Evolutionary conservation across 2,113 vertebrate species (phyloP), one percentile per base, ranked within the genome.

Genomic region (Tetraodon nigroviridis): DNA sequence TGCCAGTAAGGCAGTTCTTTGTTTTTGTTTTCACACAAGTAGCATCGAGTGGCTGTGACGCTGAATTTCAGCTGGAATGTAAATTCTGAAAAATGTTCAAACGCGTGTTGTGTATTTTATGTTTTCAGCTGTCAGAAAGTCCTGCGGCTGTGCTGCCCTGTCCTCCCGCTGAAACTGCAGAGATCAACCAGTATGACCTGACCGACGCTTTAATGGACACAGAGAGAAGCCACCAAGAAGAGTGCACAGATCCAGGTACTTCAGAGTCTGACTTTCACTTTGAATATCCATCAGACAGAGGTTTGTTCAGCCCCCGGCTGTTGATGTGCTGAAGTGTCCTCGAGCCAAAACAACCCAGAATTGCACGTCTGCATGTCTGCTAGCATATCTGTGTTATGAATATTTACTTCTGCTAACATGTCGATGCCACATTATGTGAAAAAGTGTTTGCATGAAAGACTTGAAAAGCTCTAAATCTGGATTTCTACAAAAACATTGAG

Each of bases 121-220:
- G 53, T 55, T 69, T 2, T 61, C 60, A 94, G 94, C 79, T 93
- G 21, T 92, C 93, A 0, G 94, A 95, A 84, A 91, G 84, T 67
- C 91, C 93, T 0, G 90, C 90, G 17, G 86, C 85, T 16, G 58
- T 92, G 73, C 89, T 89, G 1, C 75, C 90, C 0, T 93, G 90
- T 53, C 92, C 89, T 15, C 92, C 92, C 0, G 93, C 92, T 21
- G 94, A 95, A 87, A 92, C 92, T 0, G 93, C 94, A 4, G 91
- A 94, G 75, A 96, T 96, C 73, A 95, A 96, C 86, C 94, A 96
- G 78, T 89, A 87, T 4, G 94, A 96, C 78, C 86, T 96, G 54
- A 86, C 93, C 0, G 94, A 95, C 10, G 94, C 94, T 69, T 91
- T 96, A 76, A 91, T 95, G 42, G 94, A 96, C 84, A 90, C 92